Base-by-base conservation (phyloP, 2,113 vertebrate genomes). In the Nicator chloris region DNA sequence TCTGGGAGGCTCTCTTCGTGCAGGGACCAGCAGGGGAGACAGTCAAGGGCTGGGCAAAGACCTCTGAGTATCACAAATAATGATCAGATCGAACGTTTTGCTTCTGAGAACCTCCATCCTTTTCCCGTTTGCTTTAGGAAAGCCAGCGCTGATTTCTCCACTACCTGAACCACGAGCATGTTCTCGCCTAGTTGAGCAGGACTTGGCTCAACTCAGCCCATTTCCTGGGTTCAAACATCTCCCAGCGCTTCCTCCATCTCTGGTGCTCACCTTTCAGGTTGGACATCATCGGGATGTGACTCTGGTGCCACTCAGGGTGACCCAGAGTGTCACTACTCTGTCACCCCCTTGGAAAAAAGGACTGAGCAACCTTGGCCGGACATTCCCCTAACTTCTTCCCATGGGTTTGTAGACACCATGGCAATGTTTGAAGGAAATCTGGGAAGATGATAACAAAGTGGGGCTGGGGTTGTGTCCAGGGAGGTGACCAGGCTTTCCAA, bases 131-230 rank as follows among this genome's bases (percentile, higher is more conserved):
- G 39, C 42, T 70, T 45, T 33, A 63, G 54, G 47, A 26, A 59
- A 57, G 39, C 8, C 51, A 19, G 57, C 17, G 0, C 39, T 13
- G 69, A 3, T 71, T 78, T 60, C 64, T 82, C 23, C 40, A 0
- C 35, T 11, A 4, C 6, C 14, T 0, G 3, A 27, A 8, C 44
- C 45, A 3, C 1, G 21, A 37, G 17, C 18, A 2, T 0, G 0
- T 47, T 64, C 66, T 85, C 56, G 24, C 51, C 44, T 51, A 15
- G 33, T 47, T 6, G 11, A 33, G 40, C n/a, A 86, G 68, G 54
- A 15, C 53, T 69, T 77, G 22, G 70, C 28, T 42, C 31, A 57
- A 0, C 57, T 72, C 30, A 22, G 44, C 60, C 20, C 33, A 19
- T 45, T 49, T 40, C 37, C 44, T 7, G 6, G 28, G 10, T 28